phyloP scores from a whole-genome alignment of 1,140 invertebrate species.

The Nasonia longicornis region DNA sequence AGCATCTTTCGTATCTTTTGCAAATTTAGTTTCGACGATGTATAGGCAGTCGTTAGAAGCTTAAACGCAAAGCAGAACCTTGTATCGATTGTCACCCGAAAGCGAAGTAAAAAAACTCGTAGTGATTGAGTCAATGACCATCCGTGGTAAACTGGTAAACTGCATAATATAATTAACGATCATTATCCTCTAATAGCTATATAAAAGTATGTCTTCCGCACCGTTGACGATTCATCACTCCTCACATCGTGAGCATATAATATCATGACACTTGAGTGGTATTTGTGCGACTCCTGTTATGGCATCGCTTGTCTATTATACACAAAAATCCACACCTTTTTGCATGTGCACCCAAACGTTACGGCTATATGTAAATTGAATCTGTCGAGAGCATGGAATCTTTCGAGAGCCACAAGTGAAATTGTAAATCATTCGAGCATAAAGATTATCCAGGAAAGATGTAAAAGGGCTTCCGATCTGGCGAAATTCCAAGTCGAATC shows the following conservation, averaged over 20 bases:
- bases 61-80: slow-evolving; percentile 1
- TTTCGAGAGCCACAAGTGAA: background rate
- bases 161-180: slow-evolving; percentile 10
- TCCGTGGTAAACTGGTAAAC: background rate
- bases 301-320: slow-evolving; percentile 4
- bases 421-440: no score
- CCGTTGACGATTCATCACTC: slow-evolving; percentile 23
- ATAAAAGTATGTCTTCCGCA: slow-evolving; percentile 41
- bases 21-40: slow-evolving; percentile 15
- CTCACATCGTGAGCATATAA: slow-evolving; percentile 8
- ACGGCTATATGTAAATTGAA: background rate
- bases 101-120: background rate
- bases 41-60: slow-evolving; percentile 26
- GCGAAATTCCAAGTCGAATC: background rate
- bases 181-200: slow-evolving; percentile 29
- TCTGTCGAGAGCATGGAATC: background rate
- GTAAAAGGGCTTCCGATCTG: background rate
- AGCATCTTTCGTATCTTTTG: slow-evolving; percentile 4
- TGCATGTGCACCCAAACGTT: slow-evolving; percentile 15
- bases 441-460: no score
- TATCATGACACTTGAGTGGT: background rate
- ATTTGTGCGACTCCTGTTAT: slow-evolving; percentile 11
- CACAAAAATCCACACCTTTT: slow-evolving; percentile 7
- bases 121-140: slow-evolving; percentile 1
- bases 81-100: slow-evolving; percentile 1